These are phyloP conservation scores for Oncorhynchus mykiss DNA, from an alignment of 2,113 vertebrate genomes.

Conservation along the genomic window DNA sequence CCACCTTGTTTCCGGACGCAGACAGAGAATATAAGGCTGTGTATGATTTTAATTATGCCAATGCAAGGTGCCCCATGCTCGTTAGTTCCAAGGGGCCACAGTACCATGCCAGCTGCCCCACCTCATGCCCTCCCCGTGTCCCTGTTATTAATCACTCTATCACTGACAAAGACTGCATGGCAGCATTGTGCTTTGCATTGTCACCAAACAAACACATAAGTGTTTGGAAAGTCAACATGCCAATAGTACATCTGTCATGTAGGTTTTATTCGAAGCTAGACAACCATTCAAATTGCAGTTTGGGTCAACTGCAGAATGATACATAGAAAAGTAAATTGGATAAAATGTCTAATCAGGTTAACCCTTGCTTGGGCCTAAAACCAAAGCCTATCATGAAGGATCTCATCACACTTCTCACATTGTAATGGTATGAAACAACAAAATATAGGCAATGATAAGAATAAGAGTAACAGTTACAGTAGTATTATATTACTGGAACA, in stretches of 20 bases:
- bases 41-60: constrained; percentile 64
- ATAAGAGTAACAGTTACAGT: not conserved
- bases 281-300: not conserved
- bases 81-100: constrained; percentile 47
- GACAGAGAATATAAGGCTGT: constrained; percentile 59
- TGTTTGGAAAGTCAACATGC: not conserved
- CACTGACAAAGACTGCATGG: constrained; percentile 45
- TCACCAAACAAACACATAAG: not conserved
- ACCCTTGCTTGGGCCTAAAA: too few relatives aligned
- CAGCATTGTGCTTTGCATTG: not conserved
- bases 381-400: too few relatives aligned
- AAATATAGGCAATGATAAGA: not conserved
- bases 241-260: not conserved
- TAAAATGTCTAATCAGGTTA: too few relatives aligned
- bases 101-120: constrained; percentile 51
- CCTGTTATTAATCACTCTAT: constrained; percentile 54
- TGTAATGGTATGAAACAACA: not conserved
- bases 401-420: too few relatives aligned
- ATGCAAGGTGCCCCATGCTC: constrained; percentile 25
- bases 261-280: not conserved
- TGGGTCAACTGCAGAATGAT: not conserved
- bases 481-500: not conserved
- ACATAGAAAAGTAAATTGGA: too few relatives aligned
- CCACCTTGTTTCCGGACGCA: constrained; percentile 57
- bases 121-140: constrained; percentile 44